Percentiles rank a stretch among this genome's conserved stretches.
Conservation (phyloP, 2,797 vertebrate genomes). For the Eremophila alpestris region DNA sequence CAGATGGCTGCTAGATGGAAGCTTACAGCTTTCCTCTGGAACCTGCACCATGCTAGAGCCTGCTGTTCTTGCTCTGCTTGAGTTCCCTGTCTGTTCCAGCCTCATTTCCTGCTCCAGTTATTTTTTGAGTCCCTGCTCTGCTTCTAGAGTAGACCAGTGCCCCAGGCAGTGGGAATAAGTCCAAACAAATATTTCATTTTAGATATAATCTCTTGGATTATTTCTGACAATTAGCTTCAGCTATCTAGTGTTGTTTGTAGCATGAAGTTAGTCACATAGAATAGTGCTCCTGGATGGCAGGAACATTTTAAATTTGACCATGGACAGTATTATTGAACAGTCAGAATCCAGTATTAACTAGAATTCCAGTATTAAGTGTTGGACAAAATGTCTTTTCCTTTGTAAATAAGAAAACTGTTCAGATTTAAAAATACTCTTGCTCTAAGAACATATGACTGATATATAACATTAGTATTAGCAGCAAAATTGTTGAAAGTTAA, state of each 20-base stretch:
- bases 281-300: not conserved
- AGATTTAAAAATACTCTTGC: not conserved
- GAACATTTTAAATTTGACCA: not conserved
- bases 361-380: not conserved
- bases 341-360: not conserved
- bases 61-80: not conserved
- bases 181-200: not conserved
- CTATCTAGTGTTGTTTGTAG: not conserved
- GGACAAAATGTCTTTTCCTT: not conserved
- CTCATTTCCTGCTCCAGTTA: not conserved
- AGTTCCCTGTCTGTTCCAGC: not conserved
- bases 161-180: not conserved
- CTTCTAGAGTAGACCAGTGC: not conserved
- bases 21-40: not conserved
- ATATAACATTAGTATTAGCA: not conserved
- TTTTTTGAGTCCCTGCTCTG: not conserved
- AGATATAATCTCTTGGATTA: not conserved
- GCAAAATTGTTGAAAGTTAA: not conserved
- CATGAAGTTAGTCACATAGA: not conserved
- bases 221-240: slow-evolving; percentile 6
- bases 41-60: not conserved
- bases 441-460: not conserved
- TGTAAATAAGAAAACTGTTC: not conserved
- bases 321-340: not conserved
- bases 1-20: not conserved